Evolutionary conservation across 2,797 vertebrate genomes (phyloP).

Genomic region (Pseudochromis fuscus): DNA sequence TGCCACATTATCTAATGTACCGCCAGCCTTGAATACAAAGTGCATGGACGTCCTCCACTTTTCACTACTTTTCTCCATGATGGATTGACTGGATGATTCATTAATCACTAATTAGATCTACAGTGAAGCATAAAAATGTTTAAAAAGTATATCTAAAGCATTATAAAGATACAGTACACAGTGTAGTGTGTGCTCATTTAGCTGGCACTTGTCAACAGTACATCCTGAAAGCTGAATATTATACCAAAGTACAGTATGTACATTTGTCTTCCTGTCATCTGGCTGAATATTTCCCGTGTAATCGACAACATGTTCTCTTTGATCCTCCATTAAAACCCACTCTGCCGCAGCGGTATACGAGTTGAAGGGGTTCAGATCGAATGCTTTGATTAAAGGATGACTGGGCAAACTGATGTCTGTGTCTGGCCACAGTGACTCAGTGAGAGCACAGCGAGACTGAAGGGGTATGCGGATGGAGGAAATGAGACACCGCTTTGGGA

Average conservation of each 20-base stretch:
- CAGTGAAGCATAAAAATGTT: background rate
- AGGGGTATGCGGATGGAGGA: constrained; percentile 62
- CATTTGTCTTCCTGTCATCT: background rate
- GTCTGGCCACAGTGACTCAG: constrained; percentile 55
- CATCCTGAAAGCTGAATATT: too few relatives aligned
- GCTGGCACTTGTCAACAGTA: too few relatives aligned
- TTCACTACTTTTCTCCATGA: too few relatives aligned
- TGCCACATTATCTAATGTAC: constrained; percentile 9
- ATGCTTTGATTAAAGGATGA: constrained; percentile 42
- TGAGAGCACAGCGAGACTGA: constrained; percentile 37
- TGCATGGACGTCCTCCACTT: background rate
- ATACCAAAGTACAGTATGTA: background rate
- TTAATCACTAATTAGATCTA: background rate
- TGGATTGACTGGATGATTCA: background rate
- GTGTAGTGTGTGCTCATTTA: too few relatives aligned
- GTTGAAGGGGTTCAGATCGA: constrained; percentile 3
- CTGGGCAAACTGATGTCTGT: constrained; percentile 30
- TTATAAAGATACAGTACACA: background rate
- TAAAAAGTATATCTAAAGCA: too few relatives aligned
- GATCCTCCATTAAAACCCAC: constrained; percentile 2
- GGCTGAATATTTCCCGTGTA: background rate
- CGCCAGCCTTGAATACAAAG: constrained; percentile 22
- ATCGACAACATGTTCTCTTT: background rate
- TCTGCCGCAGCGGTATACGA: background rate
- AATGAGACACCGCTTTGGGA: constrained; percentile 70